These are phyloP conservation scores for Triplophysa yarkandensis DNA, from an alignment of 2,797 vertebrate genomes.

Conservation along the genomic window DNA sequence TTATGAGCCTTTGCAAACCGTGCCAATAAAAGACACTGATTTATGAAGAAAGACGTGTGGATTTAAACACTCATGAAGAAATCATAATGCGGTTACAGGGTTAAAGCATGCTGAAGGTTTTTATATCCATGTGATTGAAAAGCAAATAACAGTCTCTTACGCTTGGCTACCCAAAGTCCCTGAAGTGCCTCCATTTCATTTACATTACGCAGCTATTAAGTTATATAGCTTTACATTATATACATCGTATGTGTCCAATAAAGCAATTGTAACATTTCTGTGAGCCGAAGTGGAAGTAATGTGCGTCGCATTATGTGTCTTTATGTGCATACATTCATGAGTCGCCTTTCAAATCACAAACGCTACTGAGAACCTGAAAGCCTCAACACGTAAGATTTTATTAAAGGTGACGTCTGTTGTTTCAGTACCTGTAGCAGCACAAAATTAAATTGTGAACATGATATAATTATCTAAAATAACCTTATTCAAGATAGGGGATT, in stretches of 20 bases:
- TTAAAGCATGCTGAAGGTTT: background rate
- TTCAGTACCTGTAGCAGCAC: too few relatives aligned
- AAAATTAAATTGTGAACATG: too few relatives aligned
- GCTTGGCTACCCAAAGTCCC: slow-evolving; percentile 3
- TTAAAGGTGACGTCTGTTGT: background rate
- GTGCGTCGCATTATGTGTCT: background rate
- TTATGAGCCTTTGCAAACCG: too few relatives aligned
- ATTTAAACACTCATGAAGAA: background rate
- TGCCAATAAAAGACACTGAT: too few relatives aligned
- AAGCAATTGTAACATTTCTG: background rate
- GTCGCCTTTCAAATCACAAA: background rate
- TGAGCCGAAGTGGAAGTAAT: background rate
- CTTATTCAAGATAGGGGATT: too few relatives aligned
- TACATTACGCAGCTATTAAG: slow-evolving; percentile 14
- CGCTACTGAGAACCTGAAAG: background rate
- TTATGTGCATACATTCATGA: background rate
- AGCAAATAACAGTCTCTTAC: slow-evolving; percentile 22
- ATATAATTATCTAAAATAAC: too few relatives aligned
- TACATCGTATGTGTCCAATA: background rate
- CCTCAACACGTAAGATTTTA: background rate
- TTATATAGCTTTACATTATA: slow-evolving; percentile 24
- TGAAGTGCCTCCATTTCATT: slow-evolving; percentile 17
- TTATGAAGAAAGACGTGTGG: background rate
- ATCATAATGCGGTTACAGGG: background rate
- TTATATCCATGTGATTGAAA: slow-evolving; percentile 2